Base-by-base conservation (phyloP, 2,888 invertebrate species). In the Nipponacmea schrenckii region DNA sequence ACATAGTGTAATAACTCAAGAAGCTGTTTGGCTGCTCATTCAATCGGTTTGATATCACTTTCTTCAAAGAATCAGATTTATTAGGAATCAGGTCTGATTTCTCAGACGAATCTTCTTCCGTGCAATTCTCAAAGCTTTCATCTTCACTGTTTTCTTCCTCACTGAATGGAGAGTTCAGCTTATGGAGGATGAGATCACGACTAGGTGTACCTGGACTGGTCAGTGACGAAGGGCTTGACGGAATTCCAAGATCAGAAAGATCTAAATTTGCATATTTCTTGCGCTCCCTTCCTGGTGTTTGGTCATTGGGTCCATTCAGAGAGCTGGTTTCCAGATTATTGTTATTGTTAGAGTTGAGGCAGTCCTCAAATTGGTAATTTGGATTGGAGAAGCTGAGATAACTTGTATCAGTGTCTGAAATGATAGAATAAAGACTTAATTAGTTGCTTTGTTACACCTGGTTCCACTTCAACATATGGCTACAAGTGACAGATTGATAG, bases 301-400 rank as follows among this genome's bases (percentile, higher is more conserved):
- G 14, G 15, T 62, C 44, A 44, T 7, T 68, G 4, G 31, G 27
- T 17, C n/a, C 62, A 15, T 27, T 44, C n/a, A 24, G 24, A 46
- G 44, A 31, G 24, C 45, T 72, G 64, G n/a, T 45, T n/a, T 45
- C n/a, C 1, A 50, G 64, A 39, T 56, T 62, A 20, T 64, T 65
- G 26, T 73, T 50, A 15, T 26, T 31, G 67, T 83, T 83, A 64
- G 80, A 79, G 69, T 80, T 80, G 48, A 80, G 74, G 46, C 81
- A 78, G 65, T 84, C 85, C 26, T 83, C 82, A 85, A 95, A 91
- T 86, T 94, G 94, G 90, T 96, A 96, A 91, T 96, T 96, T 39
- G 96, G 95, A 89, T 96, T 96, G 91, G 95, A 94, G 90, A 95
- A 96, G 84, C 95, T 95, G 87, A 86, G 80, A 72, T 95, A 84